These are phyloP conservation scores for Apis dorsata DNA, from an alignment of 1,140 invertebrate species.

Conservation along the genomic window DNA sequence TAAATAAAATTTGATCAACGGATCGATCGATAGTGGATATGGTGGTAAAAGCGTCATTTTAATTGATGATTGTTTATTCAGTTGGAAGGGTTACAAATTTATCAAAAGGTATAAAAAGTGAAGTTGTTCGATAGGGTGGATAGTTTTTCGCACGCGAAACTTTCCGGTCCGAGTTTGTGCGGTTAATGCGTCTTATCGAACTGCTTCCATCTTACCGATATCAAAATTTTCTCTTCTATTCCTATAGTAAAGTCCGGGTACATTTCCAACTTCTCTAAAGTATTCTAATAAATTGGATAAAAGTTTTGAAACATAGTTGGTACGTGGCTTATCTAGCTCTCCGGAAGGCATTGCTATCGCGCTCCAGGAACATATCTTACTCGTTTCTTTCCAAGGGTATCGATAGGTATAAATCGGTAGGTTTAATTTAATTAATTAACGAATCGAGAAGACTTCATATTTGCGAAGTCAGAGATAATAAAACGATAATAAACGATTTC, in stretches of 20 bases:
- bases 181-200: slow-evolving; percentile 12
- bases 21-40: no score
- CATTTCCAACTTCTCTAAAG: neutral
- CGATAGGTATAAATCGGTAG: neutral
- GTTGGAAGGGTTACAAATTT: no score
- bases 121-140: no score
- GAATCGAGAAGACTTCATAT: no score
- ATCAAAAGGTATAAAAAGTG: no score
- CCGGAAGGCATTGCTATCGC: neutral
- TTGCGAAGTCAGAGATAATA: no score
- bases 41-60: no score
- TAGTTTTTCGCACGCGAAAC: neutral
- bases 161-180: neutral
- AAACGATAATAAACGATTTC: no score
- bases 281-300: slow-evolving; percentile 14
- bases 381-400: neutral
- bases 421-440: no score
- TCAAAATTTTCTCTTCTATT: neutral
- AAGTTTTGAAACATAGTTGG: neutral
- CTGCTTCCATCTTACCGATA: neutral
- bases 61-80: no score
- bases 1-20: no score
- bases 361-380: no score
- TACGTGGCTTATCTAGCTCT: neutral
- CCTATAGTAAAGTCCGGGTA: neutral